Base-by-base conservation (phyloP, 2,888 invertebrate genomes). In the Hecatera dysodea region DNA sequence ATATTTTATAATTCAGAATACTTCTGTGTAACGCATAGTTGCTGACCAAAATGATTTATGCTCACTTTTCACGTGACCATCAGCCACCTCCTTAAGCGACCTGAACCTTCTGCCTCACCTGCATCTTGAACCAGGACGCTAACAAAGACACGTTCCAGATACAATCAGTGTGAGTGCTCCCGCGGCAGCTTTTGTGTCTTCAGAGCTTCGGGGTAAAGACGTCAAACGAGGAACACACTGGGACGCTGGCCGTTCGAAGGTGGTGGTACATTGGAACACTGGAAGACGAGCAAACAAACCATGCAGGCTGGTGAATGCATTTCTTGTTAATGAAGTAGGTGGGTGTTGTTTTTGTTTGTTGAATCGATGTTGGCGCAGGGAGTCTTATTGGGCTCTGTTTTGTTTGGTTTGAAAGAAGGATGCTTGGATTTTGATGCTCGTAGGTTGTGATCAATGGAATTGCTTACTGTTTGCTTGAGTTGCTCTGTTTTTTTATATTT, bases 151-250 rank as follows among this genome's bases (percentile, higher is more conserved):
- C 50, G 72, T 70, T 81, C 71, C 82, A 82, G 81, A 82, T 76
- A 82, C 76, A 82, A 82, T 82, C 82, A 81, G 68, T 7, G 46
- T 60, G 84, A 82, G 79, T 79, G 84, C 84, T 71, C 84, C 82
- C 82, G 69, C 73, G 71, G 60, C 84, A 67, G 76, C 48, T 70
- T 82, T 82, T 82, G 84, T 81, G 57, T 59, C 62, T 79, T 69
- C 68, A 66, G 67, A 60, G 71, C 59, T 79, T 67, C 70, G 60
- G 69, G 65, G 71, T 50, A 57, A 67, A 62, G 55, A 57, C 69
- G 59, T 82, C 84, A 84, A 84, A 84, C 76, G 79, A 65, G 71
- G 63, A 73, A 78, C 42, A 57, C 53, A 8, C 27, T 46, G 61
- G 48, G 29, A 66, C 19, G 46, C 59, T 60, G 65, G 44, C 55